Evolutionary conservation across 2,888 invertebrate genomes (phyloP).

Genomic region (Nephrotoma appendiculata): DNA sequence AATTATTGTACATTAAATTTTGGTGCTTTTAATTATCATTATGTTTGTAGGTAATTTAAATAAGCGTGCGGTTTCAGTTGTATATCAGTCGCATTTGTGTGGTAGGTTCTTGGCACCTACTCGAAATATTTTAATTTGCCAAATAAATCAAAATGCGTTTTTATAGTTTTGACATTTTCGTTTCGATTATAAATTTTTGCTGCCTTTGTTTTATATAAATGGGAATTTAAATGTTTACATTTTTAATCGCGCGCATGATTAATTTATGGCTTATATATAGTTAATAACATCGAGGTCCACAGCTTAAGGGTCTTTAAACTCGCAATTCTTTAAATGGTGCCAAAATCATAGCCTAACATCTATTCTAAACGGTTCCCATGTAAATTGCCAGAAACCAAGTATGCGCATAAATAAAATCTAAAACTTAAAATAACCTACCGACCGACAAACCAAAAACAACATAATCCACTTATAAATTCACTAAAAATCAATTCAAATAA

Average conservation of each 20-base stretch:
- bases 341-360: background rate
- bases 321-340: background rate
- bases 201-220: background rate
- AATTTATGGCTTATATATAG: background rate
- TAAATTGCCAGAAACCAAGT: background rate
- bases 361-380: background rate
- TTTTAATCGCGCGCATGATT: background rate
- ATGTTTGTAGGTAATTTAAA: background rate
- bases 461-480: background rate
- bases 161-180: background rate
- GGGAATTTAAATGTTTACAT: background rate
- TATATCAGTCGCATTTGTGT: background rate
- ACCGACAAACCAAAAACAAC: background rate
- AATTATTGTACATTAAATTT: background rate
- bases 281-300: background rate
- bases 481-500: background rate
- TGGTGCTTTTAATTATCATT: background rate
- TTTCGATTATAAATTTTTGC: background rate
- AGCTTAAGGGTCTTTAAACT: background rate
- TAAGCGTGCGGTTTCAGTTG: background rate
- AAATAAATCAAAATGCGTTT: background rate
- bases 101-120: background rate
- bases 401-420: background rate
- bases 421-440: background rate
- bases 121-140: background rate